phyloP scores from a whole-genome alignment of 2,888 invertebrate species.

The Allophyes oxyacanthae region DNA sequence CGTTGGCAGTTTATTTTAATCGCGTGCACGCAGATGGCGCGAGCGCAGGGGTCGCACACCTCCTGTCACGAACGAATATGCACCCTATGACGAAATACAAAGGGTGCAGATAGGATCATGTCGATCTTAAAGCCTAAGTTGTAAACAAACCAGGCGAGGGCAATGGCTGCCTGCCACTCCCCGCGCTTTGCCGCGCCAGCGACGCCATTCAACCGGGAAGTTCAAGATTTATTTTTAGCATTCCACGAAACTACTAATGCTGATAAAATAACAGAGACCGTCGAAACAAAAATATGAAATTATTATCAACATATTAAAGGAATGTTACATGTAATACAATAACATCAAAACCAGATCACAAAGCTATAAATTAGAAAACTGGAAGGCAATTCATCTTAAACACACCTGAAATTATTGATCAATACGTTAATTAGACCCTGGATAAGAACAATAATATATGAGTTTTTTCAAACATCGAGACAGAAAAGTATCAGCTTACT shows the following conservation, averaged over 20 bases:
- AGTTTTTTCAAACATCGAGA: too few species aligned
- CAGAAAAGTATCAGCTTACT: too few species aligned
- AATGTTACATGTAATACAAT: neutral
- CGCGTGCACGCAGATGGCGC: slow-evolving; percentile 85
- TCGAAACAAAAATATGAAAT: slow-evolving; percentile 21
- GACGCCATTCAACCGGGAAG: slow-evolving; percentile 89
- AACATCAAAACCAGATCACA: too few species aligned
- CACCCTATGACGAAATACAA: slow-evolving; percentile 70
- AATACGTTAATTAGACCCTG: too few species aligned
- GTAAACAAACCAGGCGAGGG: slow-evolving; percentile 88
- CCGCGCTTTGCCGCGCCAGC: slow-evolving; percentile 76
- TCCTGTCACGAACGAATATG: slow-evolving; percentile 64
- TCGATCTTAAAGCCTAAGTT: slow-evolving; percentile 71
- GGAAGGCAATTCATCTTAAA: too few species aligned
- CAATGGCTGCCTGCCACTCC: slow-evolving; percentile 87
- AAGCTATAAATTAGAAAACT: too few species aligned
- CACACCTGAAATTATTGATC: too few species aligned
- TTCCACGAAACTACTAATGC: slow-evolving; percentile 75
- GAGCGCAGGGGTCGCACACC: slow-evolving; percentile 75
- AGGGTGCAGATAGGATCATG: slow-evolving; percentile 76
- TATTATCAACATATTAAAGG: neutral
- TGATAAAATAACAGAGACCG: slow-evolving; percentile 60
- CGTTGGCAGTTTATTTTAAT: slow-evolving; percentile 85
- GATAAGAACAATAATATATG: too few species aligned
- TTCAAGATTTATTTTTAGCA: slow-evolving; percentile 88